Evolutionary conservation across 2,113 vertebrate species (phyloP).

Genomic region (Todiramphus chloris): DNA sequence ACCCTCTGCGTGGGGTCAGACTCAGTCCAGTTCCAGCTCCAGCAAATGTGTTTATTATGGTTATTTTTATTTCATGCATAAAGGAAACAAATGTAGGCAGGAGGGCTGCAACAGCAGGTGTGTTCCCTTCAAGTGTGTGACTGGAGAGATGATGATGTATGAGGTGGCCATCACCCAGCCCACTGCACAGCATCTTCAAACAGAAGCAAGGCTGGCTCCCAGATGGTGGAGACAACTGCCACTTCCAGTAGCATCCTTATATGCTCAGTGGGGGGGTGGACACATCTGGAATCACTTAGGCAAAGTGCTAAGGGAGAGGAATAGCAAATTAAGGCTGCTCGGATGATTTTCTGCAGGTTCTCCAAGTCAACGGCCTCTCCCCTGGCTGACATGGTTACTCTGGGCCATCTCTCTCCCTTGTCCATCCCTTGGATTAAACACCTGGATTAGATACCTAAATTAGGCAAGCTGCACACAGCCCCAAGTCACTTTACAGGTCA

Average conservation of each 20-base stretch:
- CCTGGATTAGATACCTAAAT: background rate
- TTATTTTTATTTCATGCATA: background rate
- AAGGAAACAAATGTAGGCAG: background rate
- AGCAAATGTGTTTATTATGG: background rate
- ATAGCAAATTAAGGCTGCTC: background rate
- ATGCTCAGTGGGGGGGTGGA: background rate
- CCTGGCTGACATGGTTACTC: background rate
- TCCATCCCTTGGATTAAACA: background rate
- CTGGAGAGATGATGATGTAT: background rate
- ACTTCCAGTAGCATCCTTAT: background rate
- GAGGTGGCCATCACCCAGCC: background rate
- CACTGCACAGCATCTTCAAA: background rate
- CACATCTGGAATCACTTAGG: background rate
- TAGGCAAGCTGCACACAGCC: background rate
- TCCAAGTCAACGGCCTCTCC: background rate
- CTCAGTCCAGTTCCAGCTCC: background rate
- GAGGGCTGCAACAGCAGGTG: background rate
- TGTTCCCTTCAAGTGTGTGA: rapidly evolving
- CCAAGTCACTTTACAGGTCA: background rate
- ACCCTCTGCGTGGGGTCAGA: background rate
- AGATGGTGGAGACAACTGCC: background rate
- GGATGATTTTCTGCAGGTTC: background rate
- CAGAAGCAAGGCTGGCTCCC: background rate
- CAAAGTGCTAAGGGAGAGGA: background rate
- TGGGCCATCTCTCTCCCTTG: background rate